These are phyloP conservation scores for Callopanchax toddi DNA, from an alignment of 2,113 vertebrate genomes.

Conservation along the genomic window DNA sequence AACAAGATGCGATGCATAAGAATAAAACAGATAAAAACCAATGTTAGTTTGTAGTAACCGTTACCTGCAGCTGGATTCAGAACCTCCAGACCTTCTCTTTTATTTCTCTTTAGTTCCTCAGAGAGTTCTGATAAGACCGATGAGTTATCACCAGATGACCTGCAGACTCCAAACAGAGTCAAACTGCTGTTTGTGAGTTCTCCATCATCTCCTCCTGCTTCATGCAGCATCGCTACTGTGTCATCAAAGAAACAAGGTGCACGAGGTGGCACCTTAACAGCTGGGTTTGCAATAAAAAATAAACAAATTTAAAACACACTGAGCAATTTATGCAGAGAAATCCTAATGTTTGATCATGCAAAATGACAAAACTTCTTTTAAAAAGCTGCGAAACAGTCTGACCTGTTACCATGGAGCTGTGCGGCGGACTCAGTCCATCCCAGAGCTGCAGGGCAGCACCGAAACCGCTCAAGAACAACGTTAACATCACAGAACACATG, in stretches of 20 bases:
- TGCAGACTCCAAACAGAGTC: conserved; percentile 71
- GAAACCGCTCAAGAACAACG: conserved; percentile 40
- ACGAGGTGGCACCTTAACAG: background rate
- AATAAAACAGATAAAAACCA: background rate
- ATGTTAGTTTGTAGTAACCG: no score
- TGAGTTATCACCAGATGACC: background rate
- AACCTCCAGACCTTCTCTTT: conserved; percentile 25
- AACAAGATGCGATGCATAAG: background rate
- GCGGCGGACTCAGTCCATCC: background rate
- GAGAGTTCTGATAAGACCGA: conserved; percentile 34
- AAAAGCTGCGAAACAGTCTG: background rate
- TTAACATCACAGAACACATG: conserved; percentile 39
- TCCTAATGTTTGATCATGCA: no score
- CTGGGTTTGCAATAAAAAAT: background rate
- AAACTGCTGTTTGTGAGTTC: conserved; percentile 35
- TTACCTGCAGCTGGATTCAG: conserved; percentile 63
- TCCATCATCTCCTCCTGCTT: conserved; percentile 13
- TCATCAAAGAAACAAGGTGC: conserved; percentile 51
- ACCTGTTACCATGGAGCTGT: conserved; percentile 57
- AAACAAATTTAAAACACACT: background rate
- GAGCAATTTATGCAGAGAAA: background rate
- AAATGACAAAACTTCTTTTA: no score
- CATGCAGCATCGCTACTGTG: conserved; percentile 49
- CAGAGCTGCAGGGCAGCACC: conserved; percentile 11
- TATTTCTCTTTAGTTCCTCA: conserved; percentile 12